phyloP scores from a whole-genome alignment of 2,888 invertebrate species.

The Drosophila parthenogenetica region DNA sequence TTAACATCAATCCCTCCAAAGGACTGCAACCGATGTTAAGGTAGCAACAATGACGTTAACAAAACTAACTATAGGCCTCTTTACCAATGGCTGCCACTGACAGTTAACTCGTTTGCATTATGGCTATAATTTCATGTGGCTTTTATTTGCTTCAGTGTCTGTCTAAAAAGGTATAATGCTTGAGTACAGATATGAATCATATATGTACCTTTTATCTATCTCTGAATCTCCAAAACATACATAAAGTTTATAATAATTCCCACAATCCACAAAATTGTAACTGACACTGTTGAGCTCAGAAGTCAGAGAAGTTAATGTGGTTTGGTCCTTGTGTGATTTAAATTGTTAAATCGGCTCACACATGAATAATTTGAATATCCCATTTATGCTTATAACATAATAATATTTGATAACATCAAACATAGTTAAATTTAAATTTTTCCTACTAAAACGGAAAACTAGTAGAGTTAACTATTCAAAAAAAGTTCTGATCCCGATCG shows the following conservation, averaged over 20 bases:
- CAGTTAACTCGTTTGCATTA: conserved; percentile 57
- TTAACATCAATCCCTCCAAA: conserved; percentile 12
- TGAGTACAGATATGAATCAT: no score
- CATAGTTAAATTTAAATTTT: background rate
- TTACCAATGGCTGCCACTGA: conserved; percentile 40
- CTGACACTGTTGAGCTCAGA: conserved; percentile 10
- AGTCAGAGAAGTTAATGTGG: conserved; percentile 21
- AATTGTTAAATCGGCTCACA: conserved; percentile 20
- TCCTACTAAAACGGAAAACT: no score
- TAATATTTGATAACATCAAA: no score
- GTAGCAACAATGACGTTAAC: background rate
- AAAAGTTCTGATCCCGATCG: no score
- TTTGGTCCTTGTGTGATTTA: conserved; percentile 14
- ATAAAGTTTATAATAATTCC: conserved; percentile 27
- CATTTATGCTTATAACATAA: background rate
- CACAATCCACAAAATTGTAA: conserved; percentile 33
- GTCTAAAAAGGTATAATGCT: no score
- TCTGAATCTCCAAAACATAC: background rate
- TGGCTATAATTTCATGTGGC: conserved; percentile 63
- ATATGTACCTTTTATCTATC: background rate
- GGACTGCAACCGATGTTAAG: conserved; percentile 1
- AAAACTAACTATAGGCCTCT: conserved; percentile 5
- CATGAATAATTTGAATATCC: background rate
- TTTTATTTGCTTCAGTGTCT: conserved; percentile 36
- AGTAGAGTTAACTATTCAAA: no score